These are phyloP conservation scores for Arizona elegans DNA, from an alignment of 2,113 vertebrate species.

Conservation along the genomic window DNA sequence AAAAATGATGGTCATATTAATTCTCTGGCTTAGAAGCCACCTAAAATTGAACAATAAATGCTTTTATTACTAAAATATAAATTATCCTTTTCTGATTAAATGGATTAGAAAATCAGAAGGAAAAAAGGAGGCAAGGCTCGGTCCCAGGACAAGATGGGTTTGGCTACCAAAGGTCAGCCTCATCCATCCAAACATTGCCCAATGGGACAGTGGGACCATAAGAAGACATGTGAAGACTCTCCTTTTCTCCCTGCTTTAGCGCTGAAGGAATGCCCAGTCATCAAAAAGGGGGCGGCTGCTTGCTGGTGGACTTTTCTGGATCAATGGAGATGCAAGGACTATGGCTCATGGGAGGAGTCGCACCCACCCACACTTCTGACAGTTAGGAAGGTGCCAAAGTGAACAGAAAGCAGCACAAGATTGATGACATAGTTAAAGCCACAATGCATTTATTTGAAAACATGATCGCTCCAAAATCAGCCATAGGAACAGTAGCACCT, in stretches of 20 bases:
- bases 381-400: not conserved
- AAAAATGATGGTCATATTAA: not conserved
- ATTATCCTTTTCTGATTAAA: not conserved
- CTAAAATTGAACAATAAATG: not conserved
- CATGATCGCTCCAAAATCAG: not conserved
- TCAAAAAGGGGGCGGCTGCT: not conserved
- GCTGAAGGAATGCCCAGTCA: not conserved
- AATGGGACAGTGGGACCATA: not conserved
- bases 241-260: not conserved
- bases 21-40: not conserved
- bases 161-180: not conserved
- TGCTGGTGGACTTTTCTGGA: not conserved
- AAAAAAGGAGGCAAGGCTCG: not conserved
- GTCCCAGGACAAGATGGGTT: not conserved
- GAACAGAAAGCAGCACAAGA: not conserved
- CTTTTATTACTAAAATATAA: too few species aligned
- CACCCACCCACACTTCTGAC: not conserved
- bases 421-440: not conserved
- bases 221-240: not conserved
- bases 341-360: not conserved
- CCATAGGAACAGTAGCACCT: not conserved
- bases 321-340: not conserved
- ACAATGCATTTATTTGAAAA: not conserved
- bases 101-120: not conserved
- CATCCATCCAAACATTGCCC: not conserved